Evolutionary conservation across 35 echinoderm and acorn worm species (phyloP).

Genomic region (Strongylocentrotus purpuratus): DNA sequence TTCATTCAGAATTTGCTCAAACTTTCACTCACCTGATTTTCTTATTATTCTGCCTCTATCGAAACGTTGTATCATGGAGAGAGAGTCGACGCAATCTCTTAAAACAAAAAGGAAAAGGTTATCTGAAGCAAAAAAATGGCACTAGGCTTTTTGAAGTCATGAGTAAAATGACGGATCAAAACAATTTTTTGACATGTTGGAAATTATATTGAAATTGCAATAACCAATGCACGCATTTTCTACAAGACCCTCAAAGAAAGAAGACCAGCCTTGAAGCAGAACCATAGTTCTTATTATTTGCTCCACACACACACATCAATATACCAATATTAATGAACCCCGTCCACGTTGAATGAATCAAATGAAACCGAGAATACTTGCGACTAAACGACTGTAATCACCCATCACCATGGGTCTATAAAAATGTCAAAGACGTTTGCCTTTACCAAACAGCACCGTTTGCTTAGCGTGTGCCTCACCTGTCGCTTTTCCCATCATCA

Average conservation of each 20-base stretch:
- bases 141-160: background rate
- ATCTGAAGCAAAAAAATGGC: no score
- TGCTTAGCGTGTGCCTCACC: conserved; percentile 17
- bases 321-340: conserved; percentile 1
- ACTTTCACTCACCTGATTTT: no score
- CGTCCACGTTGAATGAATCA: background rate
- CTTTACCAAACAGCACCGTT: conserved; percentile 20
- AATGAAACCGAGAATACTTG: background rate
- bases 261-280: background rate
- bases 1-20: no score
- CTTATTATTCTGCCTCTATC: no score
- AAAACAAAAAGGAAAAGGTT: no score
- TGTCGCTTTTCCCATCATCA: conserved; percentile 27
- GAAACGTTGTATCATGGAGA: no score
- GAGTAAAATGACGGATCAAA: background rate
- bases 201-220: background rate
- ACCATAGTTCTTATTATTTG: background rate
- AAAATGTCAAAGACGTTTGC: conserved; percentile 29
- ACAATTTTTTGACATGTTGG: background rate
- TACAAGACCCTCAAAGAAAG: background rate
- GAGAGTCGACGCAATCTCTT: no score
- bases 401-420: conserved; percentile 25
- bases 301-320: background rate
- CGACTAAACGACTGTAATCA: conserved; percentile 25
- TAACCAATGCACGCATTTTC: background rate